Conservation (phyloP, 2,888 invertebrate species). For the Amiota minor region DNA sequence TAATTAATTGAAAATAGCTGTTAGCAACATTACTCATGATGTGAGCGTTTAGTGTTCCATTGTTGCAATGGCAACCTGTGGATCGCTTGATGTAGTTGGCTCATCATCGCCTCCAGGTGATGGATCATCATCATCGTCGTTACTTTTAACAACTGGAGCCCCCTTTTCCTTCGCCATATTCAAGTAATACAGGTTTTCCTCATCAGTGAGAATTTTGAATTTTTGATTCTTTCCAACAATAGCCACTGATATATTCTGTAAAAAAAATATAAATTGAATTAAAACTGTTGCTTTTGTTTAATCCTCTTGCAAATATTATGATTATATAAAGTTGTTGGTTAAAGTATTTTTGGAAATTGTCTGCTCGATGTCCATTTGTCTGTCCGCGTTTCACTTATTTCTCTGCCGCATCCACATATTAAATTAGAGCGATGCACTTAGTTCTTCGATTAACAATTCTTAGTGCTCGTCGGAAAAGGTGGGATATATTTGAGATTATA, state of each 20-base stretch:
- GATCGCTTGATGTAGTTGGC: slow-evolving; percentile 71
- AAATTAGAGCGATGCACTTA: no score
- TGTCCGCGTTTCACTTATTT: slow-evolving; percentile 61
- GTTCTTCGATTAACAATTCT: no score
- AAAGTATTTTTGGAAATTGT: slow-evolving; percentile 39
- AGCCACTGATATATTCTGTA: slow-evolving; percentile 86
- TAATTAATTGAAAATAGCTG: not conserved
- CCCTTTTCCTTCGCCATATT: slow-evolving; percentile 64
- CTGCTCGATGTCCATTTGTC: slow-evolving; percentile 54
- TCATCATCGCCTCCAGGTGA: slow-evolving; percentile 69
- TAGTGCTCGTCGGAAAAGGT: no score
- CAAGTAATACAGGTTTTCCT: slow-evolving; percentile 75
- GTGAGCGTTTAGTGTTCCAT: slow-evolving; percentile 58
- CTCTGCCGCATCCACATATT: slow-evolving; percentile 74
- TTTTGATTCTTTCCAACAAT: slow-evolving; percentile 89
- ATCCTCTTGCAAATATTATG: slow-evolving; percentile 68
- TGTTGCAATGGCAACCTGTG: slow-evolving; percentile 73
- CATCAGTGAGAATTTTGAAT: slow-evolving; percentile 87
- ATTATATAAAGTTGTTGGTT: slow-evolving; percentile 31
- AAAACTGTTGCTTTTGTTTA: slow-evolving; percentile 50
- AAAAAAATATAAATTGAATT: slow-evolving; percentile 77
- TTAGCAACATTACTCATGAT: not conserved
- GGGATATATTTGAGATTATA: no score
- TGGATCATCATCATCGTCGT: slow-evolving; percentile 70
- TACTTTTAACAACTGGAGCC: slow-evolving; percentile 57